phyloP scores from a whole-genome alignment of 2,888 invertebrate species.

The Drosophila barbarae region DNA sequence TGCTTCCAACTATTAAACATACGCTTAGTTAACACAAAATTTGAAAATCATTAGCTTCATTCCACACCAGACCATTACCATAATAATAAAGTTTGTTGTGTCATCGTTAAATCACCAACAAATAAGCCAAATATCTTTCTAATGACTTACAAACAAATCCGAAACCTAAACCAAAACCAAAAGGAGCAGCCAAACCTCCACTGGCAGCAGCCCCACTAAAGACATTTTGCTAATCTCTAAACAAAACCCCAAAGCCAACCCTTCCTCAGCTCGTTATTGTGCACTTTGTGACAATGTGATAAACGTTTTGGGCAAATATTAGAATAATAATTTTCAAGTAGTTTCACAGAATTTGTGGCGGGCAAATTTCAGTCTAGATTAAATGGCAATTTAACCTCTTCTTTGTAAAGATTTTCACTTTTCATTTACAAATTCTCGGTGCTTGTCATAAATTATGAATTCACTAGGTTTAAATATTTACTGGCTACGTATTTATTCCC shows the following conservation, averaged over 20 bases:
- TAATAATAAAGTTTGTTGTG: slow-evolving; percentile 25
- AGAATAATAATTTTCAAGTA: slow-evolving; percentile 35
- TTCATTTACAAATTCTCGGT: slow-evolving; percentile 39
- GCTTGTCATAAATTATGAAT: slow-evolving; percentile 46
- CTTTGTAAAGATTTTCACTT: slow-evolving; percentile 51
- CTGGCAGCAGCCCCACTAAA: slow-evolving; percentile 34
- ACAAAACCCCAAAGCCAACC: slow-evolving; percentile 25
- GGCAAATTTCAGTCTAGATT: slow-evolving; percentile 11
- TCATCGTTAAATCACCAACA: slow-evolving; percentile 20
- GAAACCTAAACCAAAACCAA: slow-evolving; percentile 25
- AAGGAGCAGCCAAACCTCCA: slow-evolving; percentile 12
- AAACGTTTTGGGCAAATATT: slow-evolving; percentile 50
- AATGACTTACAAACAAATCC: slow-evolving; percentile 58
- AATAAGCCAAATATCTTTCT: slow-evolving; percentile 34
- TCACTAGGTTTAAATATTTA: slow-evolving; percentile 11
- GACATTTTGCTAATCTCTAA: slow-evolving; percentile 48
- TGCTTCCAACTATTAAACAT: neutral
- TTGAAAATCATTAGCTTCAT: neutral
- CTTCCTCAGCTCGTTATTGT: slow-evolving; percentile 5
- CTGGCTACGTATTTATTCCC: slow-evolving; percentile 20
- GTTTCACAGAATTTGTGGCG: slow-evolving; percentile 29
- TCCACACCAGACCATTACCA: neutral
- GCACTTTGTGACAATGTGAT: slow-evolving; percentile 41
- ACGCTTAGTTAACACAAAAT: neutral
- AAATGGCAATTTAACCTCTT: slow-evolving; percentile 10